These are phyloP conservation scores for Dicaeum eximium DNA, from an alignment of 2,113 vertebrate genomes.

Conservation along the genomic window DNA sequence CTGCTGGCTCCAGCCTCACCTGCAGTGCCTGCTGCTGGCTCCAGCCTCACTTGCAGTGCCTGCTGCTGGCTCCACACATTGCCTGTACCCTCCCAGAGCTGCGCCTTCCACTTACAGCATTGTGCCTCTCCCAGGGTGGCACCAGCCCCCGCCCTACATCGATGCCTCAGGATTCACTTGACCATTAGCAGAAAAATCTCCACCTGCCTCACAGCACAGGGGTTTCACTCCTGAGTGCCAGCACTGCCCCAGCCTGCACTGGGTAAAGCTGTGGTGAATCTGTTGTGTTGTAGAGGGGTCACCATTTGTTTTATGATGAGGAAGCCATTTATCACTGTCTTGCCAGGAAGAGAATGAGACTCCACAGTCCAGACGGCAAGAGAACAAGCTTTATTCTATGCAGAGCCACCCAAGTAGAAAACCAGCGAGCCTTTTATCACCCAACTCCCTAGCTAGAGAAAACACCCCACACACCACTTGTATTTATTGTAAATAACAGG, in stretches of 20 bases:
- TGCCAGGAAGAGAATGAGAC: too few relatives aligned
- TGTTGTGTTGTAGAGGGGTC: too few relatives aligned
- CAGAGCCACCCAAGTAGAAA: too few relatives aligned
- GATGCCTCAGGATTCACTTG: background rate
- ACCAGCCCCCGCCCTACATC: background rate
- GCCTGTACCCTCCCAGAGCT: background rate
- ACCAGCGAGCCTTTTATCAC: too few relatives aligned
- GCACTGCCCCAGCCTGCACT: background rate
- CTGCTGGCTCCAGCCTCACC: background rate
- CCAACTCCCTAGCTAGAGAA: too few relatives aligned
- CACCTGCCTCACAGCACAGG: background rate
- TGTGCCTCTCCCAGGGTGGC: background rate
- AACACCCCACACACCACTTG: too few relatives aligned
- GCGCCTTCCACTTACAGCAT: background rate
- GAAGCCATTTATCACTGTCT: too few relatives aligned
- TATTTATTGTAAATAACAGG: too few relatives aligned
- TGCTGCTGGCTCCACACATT: background rate
- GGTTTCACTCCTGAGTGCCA: background rate
- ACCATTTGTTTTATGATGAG: too few relatives aligned
- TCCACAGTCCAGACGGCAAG: too few relatives aligned
- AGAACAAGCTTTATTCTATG: too few relatives aligned
- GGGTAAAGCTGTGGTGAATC: background rate
- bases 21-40: background rate
- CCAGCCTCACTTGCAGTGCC: too few relatives aligned
- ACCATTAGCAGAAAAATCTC: rapidly evolving